Percentiles rank a stretch among this genome's conserved stretches.
phyloP scores from a whole-genome alignment of 23 tunicate species.

The Ascidia mentula region DNA sequence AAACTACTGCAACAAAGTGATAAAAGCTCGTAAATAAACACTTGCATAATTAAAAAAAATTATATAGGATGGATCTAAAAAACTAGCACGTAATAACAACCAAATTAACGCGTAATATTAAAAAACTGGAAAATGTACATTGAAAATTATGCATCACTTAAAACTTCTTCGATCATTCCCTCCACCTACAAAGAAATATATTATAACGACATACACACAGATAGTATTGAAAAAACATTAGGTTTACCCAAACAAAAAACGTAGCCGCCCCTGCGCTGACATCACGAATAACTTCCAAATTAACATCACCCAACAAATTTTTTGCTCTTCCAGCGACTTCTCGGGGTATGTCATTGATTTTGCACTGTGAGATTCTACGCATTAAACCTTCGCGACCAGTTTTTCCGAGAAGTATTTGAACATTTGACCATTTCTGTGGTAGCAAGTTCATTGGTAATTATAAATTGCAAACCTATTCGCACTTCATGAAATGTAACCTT shows the following conservation, averaged over 20 bases:
- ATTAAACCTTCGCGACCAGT: constrained; percentile 85
- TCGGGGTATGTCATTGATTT: constrained; percentile 31
- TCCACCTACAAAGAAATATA: constrained; percentile 13
- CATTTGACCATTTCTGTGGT: constrained; percentile 76
- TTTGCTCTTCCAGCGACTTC: constrained; percentile 63
- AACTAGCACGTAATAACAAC: too few relatives aligned
- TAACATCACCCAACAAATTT: constrained; percentile 59
- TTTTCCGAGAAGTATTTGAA: constrained; percentile 89
- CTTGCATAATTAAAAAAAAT: too few relatives aligned
- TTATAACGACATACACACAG: background rate
- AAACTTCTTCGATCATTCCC: constrained; percentile 22
- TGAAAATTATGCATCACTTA: background rate
- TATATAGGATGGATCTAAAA: too few relatives aligned
- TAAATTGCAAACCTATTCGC: background rate
- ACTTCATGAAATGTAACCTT: constrained; percentile 21
- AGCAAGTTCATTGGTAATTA: background rate
- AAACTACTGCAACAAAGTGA: too few relatives aligned
- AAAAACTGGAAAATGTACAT: too few relatives aligned
- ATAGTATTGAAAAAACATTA: background rate
- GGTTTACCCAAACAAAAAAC: constrained; percentile 93
- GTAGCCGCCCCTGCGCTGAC: constrained; percentile 99
- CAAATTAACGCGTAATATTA: too few relatives aligned
- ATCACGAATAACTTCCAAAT: constrained; percentile 87
- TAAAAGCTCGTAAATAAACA: too few relatives aligned
- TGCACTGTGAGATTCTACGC: constrained; percentile 59